These are phyloP conservation scores for Neodiprion lecontei DNA, from an alignment of 1,140 invertebrate species.

Conservation along the genomic window DNA sequence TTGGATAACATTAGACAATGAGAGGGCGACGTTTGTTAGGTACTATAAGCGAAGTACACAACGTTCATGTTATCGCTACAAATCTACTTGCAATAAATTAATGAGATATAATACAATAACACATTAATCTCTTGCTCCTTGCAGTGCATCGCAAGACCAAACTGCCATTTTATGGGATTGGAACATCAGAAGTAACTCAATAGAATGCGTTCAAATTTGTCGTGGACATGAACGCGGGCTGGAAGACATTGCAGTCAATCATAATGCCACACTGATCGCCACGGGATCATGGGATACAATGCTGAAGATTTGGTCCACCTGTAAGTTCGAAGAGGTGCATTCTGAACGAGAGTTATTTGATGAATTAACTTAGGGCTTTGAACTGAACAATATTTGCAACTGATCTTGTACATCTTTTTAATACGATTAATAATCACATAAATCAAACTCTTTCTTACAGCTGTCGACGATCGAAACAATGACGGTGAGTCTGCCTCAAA, in stretches of 20 bases:
- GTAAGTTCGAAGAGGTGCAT: slow-evolving; percentile 49
- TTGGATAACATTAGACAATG: slow-evolving; percentile 78
- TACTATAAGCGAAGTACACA: slow-evolving; percentile 42
- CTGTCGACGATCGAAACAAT: slow-evolving; percentile 49
- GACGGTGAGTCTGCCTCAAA: slow-evolving; percentile 61
- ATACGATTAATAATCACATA: slow-evolving; percentile 10
- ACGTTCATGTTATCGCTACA: too few relatives aligned
- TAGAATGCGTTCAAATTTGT: slow-evolving; percentile 82
- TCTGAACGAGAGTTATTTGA: slow-evolving; percentile 11
- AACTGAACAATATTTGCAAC: slow-evolving; percentile 35
- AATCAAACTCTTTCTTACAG: slow-evolving; percentile 30
- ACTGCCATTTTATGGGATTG: slow-evolving; percentile 91
- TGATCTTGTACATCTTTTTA: slow-evolving; percentile 54
- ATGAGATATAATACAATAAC: too few relatives aligned
- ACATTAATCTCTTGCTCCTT: slow-evolving; percentile 9
- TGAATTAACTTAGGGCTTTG: background rate
- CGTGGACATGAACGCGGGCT: slow-evolving; percentile 89
- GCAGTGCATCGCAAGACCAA: slow-evolving; percentile 90
- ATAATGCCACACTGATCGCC: slow-evolving; percentile 73
- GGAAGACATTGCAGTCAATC: slow-evolving; percentile 81
- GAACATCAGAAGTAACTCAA: slow-evolving; percentile 77
- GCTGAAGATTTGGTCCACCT: slow-evolving; percentile 80
- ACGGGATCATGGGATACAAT: slow-evolving; percentile 92
- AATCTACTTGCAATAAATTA: too few relatives aligned
- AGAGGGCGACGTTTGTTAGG: slow-evolving; percentile 77